These are phyloP conservation scores for Acleris sparsana DNA, from an alignment of 2,888 invertebrate genomes.

Conservation along the genomic window DNA sequence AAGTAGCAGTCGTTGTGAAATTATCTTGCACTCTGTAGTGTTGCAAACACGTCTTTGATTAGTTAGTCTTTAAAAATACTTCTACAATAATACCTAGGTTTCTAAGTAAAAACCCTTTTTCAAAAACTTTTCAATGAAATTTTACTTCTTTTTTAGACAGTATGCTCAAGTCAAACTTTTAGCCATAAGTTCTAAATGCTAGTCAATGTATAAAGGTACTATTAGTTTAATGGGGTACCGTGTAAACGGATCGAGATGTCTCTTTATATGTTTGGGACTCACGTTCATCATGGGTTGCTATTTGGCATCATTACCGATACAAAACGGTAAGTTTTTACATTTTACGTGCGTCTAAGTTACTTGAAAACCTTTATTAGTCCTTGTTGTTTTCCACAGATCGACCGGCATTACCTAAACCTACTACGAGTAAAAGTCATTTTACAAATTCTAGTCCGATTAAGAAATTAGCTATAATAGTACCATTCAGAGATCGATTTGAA, in stretches of 20 bases:
- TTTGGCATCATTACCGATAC: constrained; percentile 73
- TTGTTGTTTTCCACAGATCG: constrained; percentile 51
- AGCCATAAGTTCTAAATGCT: constrained; percentile 9
- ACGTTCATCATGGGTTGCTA: constrained; percentile 76
- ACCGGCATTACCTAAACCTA: constrained; percentile 57
- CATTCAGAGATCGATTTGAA: constrained; percentile 97
- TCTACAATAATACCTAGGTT: background rate
- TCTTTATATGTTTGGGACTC: constrained; percentile 66
- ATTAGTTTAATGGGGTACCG: constrained; percentile 71
- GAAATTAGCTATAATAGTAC: constrained; percentile 93
- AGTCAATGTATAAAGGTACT: constrained; percentile 58
- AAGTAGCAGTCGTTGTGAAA: too few species aligned
- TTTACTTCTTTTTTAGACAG: constrained; percentile 15
- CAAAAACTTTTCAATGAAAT: constrained; percentile 46
- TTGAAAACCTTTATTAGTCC: constrained; percentile 22
- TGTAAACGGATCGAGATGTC: constrained; percentile 69
- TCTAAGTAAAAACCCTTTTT: background rate
- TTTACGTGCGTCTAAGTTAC: constrained; percentile 5
- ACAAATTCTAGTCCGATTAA: constrained; percentile 41
- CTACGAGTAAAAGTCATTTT: constrained; percentile 50
- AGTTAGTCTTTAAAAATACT: background rate
- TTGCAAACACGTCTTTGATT: background rate
- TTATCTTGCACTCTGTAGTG: too few species aligned
- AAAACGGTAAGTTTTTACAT: constrained; percentile 57
- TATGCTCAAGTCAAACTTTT: constrained; percentile 27